Conservation (phyloP, 1,140 invertebrate species). For the Euwallacea fornicatus region DNA sequence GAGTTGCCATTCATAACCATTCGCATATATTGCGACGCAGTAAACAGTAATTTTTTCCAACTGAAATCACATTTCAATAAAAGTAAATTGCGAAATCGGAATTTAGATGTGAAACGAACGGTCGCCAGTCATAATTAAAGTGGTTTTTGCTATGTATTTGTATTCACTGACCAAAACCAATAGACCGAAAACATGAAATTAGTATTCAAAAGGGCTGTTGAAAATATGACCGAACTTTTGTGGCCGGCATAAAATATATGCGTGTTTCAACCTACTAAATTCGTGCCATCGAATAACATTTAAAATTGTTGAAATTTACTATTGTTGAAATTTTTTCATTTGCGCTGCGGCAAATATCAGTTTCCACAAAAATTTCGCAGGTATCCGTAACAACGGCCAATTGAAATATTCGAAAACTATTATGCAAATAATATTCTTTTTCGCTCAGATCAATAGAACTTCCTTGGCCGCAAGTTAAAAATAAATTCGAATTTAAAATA, state of each 20-base stretch:
- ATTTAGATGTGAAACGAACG: conserved; percentile 20
- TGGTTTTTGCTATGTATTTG: conserved; percentile 34
- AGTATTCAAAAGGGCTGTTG: conserved; percentile 30
- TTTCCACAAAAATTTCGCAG: too few relatives aligned
- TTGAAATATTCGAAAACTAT: too few relatives aligned
- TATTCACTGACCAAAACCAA: conserved; percentile 30
- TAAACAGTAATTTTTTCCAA: not conserved
- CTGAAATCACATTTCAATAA: conserved; percentile 1
- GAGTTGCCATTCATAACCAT: not conserved
- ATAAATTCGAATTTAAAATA: too few relatives aligned
- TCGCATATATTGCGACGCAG: too few relatives aligned
- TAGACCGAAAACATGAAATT: conserved; percentile 31
- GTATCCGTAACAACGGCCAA: too few relatives aligned
- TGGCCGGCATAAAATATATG: conserved; percentile 16
- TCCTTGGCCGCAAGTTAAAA: too few relatives aligned
- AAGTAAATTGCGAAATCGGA: conserved; percentile 14
- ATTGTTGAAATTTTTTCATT: too few relatives aligned
- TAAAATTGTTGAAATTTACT: too few relatives aligned
- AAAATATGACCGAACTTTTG: conserved; percentile 28
- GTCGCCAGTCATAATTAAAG: conserved; percentile 29
- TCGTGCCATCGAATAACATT: too few relatives aligned
- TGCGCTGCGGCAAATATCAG: too few relatives aligned
- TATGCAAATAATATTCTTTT: too few relatives aligned
- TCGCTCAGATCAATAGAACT: too few relatives aligned
- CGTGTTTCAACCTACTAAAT: conserved; percentile 6